Percentiles rank a stretch among this genome's conserved stretches.
Conservation (phyloP, 2,888 invertebrate species). For the Lochmaea capreae region DNA sequence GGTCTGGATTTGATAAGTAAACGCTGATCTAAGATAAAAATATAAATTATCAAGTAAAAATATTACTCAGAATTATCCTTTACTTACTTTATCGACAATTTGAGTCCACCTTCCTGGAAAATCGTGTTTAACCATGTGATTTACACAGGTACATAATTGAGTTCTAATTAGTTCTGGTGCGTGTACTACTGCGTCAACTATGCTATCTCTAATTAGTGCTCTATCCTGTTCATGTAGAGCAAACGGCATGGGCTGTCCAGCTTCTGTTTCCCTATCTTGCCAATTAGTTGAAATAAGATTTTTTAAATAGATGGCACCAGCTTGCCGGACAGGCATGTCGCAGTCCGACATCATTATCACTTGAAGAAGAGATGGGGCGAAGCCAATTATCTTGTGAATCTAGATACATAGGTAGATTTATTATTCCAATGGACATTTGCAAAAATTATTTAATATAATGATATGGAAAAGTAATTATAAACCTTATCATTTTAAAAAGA, state of each 20-base stretch:
- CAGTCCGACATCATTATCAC: constrained; percentile 92
- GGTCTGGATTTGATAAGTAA: constrained; percentile 92
- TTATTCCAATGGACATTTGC: no score
- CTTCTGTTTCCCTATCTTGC: constrained; percentile 83
- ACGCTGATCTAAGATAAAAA: constrained; percentile 69
- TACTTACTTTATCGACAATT: constrained; percentile 89
- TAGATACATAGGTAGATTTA: constrained; percentile 58
- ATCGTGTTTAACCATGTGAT: constrained; percentile 93
- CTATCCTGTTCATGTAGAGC: constrained; percentile 96
- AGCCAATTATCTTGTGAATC: constrained; percentile 96
- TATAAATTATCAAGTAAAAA: constrained; percentile 11
- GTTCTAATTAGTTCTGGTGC: constrained; percentile 91
- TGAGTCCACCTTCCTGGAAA: constrained; percentile 96
- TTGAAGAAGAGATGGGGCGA: constrained; percentile 92
- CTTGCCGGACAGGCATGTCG: constrained; percentile 93
- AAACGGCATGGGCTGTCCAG: constrained; percentile 80
- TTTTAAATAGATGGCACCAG: constrained; percentile 96
- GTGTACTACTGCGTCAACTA: constrained; percentile 96
- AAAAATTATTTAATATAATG: no score
- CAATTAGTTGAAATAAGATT: constrained; percentile 91
- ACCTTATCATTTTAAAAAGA: no score
- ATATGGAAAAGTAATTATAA: no score
- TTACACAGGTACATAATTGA: constrained; percentile 93
- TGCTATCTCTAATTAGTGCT: constrained; percentile 89
- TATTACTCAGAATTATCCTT: not conserved